Evolutionary conservation across 2,113 vertebrate species (phyloP).

Genomic region (Xiphophorus maculatus): DNA sequence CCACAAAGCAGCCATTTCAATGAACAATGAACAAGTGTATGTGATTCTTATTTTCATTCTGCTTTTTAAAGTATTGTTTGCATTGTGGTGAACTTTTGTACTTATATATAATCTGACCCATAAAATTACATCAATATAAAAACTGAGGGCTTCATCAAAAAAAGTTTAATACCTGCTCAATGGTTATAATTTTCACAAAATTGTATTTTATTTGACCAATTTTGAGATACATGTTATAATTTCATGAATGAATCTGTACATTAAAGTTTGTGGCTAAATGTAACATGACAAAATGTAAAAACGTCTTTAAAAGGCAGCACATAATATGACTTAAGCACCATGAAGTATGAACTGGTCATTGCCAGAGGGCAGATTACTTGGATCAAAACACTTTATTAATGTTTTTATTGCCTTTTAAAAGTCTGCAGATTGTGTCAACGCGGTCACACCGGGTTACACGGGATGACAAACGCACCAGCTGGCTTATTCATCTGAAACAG

Average conservation of each 20-base stretch:
- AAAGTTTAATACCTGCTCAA: neutral
- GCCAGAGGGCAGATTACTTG: constrained; percentile 10
- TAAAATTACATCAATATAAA: neutral
- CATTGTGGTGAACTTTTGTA: too few relatives aligned
- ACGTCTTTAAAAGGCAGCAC: neutral
- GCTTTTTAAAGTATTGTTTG: too few relatives aligned
- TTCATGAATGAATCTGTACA: neutral
- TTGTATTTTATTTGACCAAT: neutral
- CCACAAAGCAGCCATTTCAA: too few relatives aligned
- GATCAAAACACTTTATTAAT: constrained; percentile 23
- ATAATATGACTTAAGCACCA: constrained; percentile 14
- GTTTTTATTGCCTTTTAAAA: constrained; percentile 28
- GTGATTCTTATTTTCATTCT: too few relatives aligned
- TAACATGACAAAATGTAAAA: neutral
- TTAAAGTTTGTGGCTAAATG: neutral
- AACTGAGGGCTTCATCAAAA: neutral
- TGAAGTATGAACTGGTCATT: constrained; percentile 5
- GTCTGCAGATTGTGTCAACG: constrained; percentile 4
- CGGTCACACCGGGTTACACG: constrained; percentile 3
- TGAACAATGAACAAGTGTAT: too few relatives aligned
- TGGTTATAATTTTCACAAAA: neutral
- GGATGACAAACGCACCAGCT: constrained; percentile 16
- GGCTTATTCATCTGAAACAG: constrained; percentile 38
- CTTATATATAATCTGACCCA: too few relatives aligned
- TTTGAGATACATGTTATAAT: neutral